Evolutionary conservation across 2,113 vertebrate species (phyloP).

Genomic region (Oryzias curvinotus): DNA sequence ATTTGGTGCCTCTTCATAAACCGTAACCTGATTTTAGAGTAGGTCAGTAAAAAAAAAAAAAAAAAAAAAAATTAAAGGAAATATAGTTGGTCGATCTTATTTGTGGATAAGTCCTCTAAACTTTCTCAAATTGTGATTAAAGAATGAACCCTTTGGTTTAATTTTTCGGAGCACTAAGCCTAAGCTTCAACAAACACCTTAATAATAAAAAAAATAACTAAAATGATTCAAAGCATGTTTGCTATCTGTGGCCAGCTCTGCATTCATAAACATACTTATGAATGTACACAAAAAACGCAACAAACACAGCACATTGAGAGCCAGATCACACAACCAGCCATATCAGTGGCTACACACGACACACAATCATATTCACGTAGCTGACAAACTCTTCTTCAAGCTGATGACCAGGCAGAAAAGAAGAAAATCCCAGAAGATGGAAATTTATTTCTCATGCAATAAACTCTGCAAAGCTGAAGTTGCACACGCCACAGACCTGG

Average conservation of each 20-base stretch:
- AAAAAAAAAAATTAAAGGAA: too few species aligned
- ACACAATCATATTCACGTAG: conserved; percentile 33
- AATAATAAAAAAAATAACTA: neutral
- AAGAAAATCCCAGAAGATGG: conserved; percentile 25
- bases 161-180: neutral
- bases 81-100: too few species aligned
- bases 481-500: conserved; percentile 44
- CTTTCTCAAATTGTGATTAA: too few species aligned
- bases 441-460: conserved; percentile 69
- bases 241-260: conserved; percentile 25
- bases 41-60: too few species aligned
- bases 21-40: too few species aligned
- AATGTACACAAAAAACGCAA: neutral
- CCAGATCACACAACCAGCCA: conserved; percentile 47
- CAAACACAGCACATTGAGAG: conserved; percentile 19
- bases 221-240: neutral
- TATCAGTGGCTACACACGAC: conserved; percentile 21
- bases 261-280: conserved; percentile 10
- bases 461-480: conserved; percentile 59
- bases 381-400: conserved; percentile 9
- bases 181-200: neutral
- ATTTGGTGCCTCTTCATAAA: too few species aligned
- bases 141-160: too few species aligned
- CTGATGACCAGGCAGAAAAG: conserved; percentile 20
- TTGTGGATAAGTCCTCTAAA: too few species aligned